Conservation (phyloP, 2,113 vertebrate genomes). For the Poeciliopsis occidentalis region DNA sequence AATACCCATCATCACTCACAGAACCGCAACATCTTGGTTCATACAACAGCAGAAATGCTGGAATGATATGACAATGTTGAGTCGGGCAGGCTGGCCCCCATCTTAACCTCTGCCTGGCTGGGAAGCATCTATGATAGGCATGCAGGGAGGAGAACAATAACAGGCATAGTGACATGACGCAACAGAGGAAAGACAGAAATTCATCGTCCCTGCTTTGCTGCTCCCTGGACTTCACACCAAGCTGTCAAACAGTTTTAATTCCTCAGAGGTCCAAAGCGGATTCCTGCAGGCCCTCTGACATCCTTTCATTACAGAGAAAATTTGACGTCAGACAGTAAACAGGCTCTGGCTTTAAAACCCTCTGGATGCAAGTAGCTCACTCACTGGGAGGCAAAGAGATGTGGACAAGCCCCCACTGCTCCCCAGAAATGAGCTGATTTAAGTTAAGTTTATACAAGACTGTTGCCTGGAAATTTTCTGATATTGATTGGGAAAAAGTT, state of each 20-base stretch:
- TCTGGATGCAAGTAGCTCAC: slow-evolving; percentile 20
- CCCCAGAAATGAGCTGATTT: slow-evolving; percentile 15
- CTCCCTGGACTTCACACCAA: slow-evolving; percentile 29
- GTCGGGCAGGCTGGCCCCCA: slow-evolving; percentile 7
- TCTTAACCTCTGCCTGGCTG: slow-evolving; percentile 44
- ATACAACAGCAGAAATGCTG: slow-evolving; percentile 21
- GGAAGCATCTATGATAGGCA: slow-evolving; percentile 71
- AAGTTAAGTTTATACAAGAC: too few relatives aligned
- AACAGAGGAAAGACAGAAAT: slow-evolving; percentile 26
- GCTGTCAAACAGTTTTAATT: slow-evolving; percentile 57
- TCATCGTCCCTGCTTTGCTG: neutral
- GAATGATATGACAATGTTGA: neutral
- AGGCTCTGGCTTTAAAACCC: slow-evolving; percentile 3
- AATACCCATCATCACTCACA: slow-evolving; percentile 10
- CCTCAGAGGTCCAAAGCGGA: slow-evolving; percentile 37
- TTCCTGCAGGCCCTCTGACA: slow-evolving; percentile 43
- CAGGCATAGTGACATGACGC: slow-evolving; percentile 56
- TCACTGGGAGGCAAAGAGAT: slow-evolving; percentile 32
- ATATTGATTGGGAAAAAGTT: too few relatives aligned
- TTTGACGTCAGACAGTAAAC: slow-evolving; percentile 37
- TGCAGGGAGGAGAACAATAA: slow-evolving; percentile 62
- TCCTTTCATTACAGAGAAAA: slow-evolving; percentile 45
- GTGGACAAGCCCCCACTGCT: slow-evolving; percentile 20
- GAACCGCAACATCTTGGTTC: neutral
- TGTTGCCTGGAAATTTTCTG: too few relatives aligned